Evolutionary conservation across 2,888 invertebrate species (phyloP).

Genomic region (Drosophila setosimentum): DNA sequence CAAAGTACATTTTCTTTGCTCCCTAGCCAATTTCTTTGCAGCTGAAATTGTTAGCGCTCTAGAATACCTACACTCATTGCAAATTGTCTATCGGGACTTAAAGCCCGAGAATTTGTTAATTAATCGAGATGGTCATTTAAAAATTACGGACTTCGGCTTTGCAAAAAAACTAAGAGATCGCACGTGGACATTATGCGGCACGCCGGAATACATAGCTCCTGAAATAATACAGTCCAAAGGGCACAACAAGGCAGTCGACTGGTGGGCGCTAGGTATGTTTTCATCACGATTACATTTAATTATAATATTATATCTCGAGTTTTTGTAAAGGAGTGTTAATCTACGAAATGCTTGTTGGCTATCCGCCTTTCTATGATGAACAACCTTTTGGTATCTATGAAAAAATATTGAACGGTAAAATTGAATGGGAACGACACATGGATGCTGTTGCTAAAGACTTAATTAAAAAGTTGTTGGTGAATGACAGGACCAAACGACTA

Average conservation of each 20-base stretch:
- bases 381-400: slow-evolving; percentile 99
- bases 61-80: slow-evolving; percentile 96
- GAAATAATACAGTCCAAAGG: slow-evolving; percentile 99
- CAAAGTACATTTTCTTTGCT: background rate
- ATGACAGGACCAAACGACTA: slow-evolving; percentile 95
- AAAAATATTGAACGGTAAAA: slow-evolving; percentile 96
- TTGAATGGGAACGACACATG: slow-evolving; percentile 97
- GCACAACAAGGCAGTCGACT: slow-evolving; percentile 99
- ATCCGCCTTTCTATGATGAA: slow-evolving; percentile 98
- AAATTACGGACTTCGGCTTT: slow-evolving; percentile 99
- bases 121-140: slow-evolving; percentile 96
- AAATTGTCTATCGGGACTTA: slow-evolving; percentile 94
- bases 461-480: slow-evolving; percentile 96
- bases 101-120: slow-evolving; percentile 98
- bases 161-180: slow-evolving; percentile 97
- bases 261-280: slow-evolving; percentile 97
- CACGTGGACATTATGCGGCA: slow-evolving; percentile 98
- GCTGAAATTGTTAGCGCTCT: slow-evolving; percentile 97
- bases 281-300: background rate
- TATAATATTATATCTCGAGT: background rate
- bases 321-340: slow-evolving; percentile 90
- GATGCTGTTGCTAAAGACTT: slow-evolving; percentile 98
- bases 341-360: slow-evolving; percentile 96
- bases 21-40: slow-evolving; percentile 94
- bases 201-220: slow-evolving; percentile 98